Conservation (phyloP, 2,113 vertebrate genomes). For the Varanus salvator region DNA sequence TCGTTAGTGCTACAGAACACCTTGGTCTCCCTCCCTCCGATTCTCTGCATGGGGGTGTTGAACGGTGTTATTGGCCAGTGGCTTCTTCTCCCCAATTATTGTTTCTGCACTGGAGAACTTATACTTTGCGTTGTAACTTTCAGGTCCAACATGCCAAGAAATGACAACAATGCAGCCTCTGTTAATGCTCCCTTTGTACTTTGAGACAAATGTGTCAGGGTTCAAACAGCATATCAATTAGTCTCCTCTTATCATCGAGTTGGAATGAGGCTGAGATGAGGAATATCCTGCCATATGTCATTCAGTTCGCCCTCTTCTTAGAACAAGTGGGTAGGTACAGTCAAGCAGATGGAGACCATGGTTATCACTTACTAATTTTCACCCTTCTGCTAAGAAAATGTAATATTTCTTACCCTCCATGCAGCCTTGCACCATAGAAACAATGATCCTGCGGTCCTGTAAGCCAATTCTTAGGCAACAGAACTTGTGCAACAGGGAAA, state of each 20-base stretch:
- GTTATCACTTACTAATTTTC: neutral
- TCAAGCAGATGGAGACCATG: neutral
- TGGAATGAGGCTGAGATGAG: conserved; percentile 44
- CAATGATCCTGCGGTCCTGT: no score
- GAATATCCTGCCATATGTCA: conserved; percentile 4
- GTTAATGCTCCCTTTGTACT: conserved; percentile 43
- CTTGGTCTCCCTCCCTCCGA: conserved; percentile 18
- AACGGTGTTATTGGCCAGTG: conserved; percentile 24
- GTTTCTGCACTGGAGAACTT: conserved; percentile 16
- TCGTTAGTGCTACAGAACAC: conserved; percentile 40
- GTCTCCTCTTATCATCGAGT: conserved; percentile 49
- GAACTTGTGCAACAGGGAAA: no score
- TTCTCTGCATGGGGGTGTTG: conserved; percentile 20
- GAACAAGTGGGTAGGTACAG: conserved; percentile 25
- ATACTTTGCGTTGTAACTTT: conserved; percentile 14
- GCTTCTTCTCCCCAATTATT: conserved; percentile 39
- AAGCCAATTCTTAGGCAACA: no score
- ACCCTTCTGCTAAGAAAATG: neutral
- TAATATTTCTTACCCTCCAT: neutral
- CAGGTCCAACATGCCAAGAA: conserved; percentile 22
- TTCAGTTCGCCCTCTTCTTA: conserved; percentile 23
- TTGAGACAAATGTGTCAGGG: conserved; percentile 47
- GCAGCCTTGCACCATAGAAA: neutral
- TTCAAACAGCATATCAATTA: conserved; percentile 61
- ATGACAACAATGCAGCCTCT: conserved; percentile 42